phyloP scores from a whole-genome alignment of 1,140 invertebrate species.

The Scylla paramamosain region DNA sequence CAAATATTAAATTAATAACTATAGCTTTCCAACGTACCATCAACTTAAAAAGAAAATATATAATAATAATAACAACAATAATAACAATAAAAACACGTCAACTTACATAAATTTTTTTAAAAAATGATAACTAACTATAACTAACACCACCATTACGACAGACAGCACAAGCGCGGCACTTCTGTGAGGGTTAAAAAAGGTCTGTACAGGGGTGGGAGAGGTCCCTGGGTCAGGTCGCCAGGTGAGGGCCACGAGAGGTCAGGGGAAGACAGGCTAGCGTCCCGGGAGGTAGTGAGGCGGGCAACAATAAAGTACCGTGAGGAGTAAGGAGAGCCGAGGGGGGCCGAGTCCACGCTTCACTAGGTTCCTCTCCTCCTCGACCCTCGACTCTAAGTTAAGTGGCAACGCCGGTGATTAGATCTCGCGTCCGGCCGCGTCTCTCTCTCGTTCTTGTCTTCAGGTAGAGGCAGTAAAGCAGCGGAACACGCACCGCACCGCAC shows the following conservation, averaged over 20 bases:
- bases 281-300: conserved; percentile 6
- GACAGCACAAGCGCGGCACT: not conserved
- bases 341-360: not conserved
- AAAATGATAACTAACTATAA: not conserved
- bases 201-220: not conserved
- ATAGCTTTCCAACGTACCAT: too few relatives aligned
- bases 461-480: not conserved
- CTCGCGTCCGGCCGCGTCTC: not conserved
- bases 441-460: not conserved
- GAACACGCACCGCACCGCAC: not conserved
- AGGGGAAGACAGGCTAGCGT: not conserved
- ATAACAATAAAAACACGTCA: not conserved
- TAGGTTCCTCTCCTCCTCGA: not conserved
- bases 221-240: not conserved
- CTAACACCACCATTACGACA: not conserved
- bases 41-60: too few relatives aligned
- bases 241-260: not conserved
- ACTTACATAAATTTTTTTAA: not conserved
- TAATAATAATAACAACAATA: not conserved
- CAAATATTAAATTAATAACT: too few relatives aligned
- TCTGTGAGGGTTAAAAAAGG: not conserved
- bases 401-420: conserved; percentile 1
- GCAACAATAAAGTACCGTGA: not conserved
- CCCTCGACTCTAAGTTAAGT: not conserved
- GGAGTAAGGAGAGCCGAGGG: not conserved